These are phyloP conservation scores for Vireo griseus DNA, from an alignment of 2,797 vertebrate genomes.

Conservation along the genomic window DNA sequence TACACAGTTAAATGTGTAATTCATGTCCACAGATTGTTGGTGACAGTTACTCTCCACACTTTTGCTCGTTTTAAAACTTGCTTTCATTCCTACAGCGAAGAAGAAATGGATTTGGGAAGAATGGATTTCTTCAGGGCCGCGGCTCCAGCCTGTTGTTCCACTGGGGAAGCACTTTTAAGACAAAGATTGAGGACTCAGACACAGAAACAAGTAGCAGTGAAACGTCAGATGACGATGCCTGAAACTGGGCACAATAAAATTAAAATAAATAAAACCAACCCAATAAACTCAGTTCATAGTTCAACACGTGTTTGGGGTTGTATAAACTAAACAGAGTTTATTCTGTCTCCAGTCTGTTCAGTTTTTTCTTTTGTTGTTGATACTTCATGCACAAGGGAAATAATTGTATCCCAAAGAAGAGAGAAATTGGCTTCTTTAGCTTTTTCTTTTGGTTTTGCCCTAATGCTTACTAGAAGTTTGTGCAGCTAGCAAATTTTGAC, in stretches of 20 bases:
- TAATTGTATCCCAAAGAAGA: conserved; percentile 89
- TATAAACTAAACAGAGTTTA: conserved; percentile 73
- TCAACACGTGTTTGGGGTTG: conserved; percentile 73
- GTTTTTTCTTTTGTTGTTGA: conserved; percentile 73
- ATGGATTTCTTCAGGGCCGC: conserved; percentile 87
- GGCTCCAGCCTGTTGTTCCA: conserved; percentile 89
- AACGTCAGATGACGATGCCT: conserved; percentile 92
- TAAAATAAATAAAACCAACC: conserved; percentile 70
- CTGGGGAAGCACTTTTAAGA: conserved; percentile 93
- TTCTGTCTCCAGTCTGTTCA: conserved; percentile 74
- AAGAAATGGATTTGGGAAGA: conserved; percentile 91
- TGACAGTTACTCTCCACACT: neutral
- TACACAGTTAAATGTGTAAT: neutral
- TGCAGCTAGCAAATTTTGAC: conserved; percentile 73
- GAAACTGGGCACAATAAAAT: conserved; percentile 67
- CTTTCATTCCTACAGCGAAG: conserved; percentile 80
- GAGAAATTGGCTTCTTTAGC: conserved; percentile 76
- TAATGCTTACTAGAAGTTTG: conserved; percentile 89
- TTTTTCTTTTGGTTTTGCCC: conserved; percentile 77
- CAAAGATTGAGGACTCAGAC: conserved; percentile 89
- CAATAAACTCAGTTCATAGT: conserved; percentile 74
- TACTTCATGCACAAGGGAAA: conserved; percentile 93
- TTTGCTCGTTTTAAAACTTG: neutral
- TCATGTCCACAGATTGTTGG: neutral
- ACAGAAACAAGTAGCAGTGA: conserved; percentile 97